phyloP scores from a whole-genome alignment of 2,797 vertebrate genomes.

The Hippocampus kuda region DNA sequence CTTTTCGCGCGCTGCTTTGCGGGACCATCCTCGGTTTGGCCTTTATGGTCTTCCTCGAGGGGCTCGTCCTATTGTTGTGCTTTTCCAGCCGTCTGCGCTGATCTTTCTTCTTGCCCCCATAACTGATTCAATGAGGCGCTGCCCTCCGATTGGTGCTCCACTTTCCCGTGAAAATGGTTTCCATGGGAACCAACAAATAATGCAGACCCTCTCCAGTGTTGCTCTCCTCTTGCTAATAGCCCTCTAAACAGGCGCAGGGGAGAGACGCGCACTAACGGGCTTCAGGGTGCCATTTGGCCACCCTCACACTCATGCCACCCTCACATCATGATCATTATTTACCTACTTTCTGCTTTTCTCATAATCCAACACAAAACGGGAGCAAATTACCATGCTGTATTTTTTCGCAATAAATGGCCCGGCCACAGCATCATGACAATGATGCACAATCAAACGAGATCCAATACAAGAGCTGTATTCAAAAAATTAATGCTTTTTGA shows the following conservation, averaged over 20 bases:
- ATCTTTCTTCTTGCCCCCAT: conserved; percentile 49
- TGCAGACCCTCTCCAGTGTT: conserved; percentile 53
- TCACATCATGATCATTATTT: conserved; percentile 21
- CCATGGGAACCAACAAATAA: conserved; percentile 67
- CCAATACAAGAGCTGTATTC: not conserved
- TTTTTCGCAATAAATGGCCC: not conserved
- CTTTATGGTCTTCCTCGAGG: conserved; percentile 53
- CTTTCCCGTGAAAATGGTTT: conserved; percentile 58
- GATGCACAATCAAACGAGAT: not conserved
- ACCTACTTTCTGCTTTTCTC: conserved; percentile 23
- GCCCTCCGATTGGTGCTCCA: conserved; percentile 57
- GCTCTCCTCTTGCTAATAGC: conserved; percentile 56
- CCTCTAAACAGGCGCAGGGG: conserved; percentile 50
- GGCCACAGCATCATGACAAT: not conserved
- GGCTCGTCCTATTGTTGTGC: conserved; percentile 56
- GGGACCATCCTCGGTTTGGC: conserved; percentile 50
- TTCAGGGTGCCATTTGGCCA: conserved; percentile 35
- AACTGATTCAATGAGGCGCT: conserved; percentile 51
- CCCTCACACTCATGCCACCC: conserved; percentile 1
- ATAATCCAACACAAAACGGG: conserved; percentile 21
- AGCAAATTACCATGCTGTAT: conserved; percentile 20
- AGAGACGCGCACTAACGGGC: conserved; percentile 46
- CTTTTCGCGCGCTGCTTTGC: conserved; percentile 46
- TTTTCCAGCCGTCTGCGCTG: conserved; percentile 48
- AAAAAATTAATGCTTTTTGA: not conserved